These are phyloP conservation scores for Scaptomyza polygonia DNA, from an alignment of 2,888 invertebrate genomes.

Conservation along the genomic window DNA sequence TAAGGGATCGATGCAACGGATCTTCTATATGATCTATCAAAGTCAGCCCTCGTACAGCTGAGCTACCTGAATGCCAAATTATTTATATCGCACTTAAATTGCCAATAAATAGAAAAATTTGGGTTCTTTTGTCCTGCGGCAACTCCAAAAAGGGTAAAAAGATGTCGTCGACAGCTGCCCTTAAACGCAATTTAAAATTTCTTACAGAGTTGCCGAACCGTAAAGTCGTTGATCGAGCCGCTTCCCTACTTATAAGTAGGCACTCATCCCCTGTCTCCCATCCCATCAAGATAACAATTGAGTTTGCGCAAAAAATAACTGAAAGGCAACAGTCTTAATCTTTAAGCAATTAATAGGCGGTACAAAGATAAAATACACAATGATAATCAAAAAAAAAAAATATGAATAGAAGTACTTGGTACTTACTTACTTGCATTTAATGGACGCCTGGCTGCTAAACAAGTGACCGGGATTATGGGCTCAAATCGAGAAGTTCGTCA, in stretches of 20 bases:
- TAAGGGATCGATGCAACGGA: constrained; percentile 25
- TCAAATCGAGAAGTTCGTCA: constrained; percentile 61
- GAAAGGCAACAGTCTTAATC: constrained; percentile 69
- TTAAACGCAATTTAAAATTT: constrained; percentile 50
- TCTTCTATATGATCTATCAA: constrained; percentile 66
- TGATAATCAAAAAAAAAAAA: constrained; percentile 59
- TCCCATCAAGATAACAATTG: constrained; percentile 73
- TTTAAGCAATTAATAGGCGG: constrained; percentile 66
- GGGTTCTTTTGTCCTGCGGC: constrained; percentile 21
- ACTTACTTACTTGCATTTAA: constrained; percentile 43
- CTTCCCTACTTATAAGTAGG: constrained; percentile 15
- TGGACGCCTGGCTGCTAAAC: constrained; percentile 36
- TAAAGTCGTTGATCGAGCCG: constrained; percentile 64
- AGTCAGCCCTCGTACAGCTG: constrained; percentile 43
- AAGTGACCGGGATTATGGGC: constrained; percentile 58
- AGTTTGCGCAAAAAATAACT: constrained; percentile 25
- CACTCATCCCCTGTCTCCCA: constrained; percentile 35
- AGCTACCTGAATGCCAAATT: constrained; percentile 74
- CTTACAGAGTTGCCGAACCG: constrained; percentile 50
- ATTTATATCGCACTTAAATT: constrained; percentile 78
- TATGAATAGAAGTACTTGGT: constrained; percentile 33
- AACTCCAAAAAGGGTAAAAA: constrained; percentile 61
- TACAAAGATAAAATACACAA: constrained; percentile 48
- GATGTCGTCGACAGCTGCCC: constrained; percentile 70
- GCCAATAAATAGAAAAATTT: constrained; percentile 73